Evolutionary conservation across 2,888 invertebrate genomes (phyloP).

Genomic region (Tenthredo distinguenda): DNA sequence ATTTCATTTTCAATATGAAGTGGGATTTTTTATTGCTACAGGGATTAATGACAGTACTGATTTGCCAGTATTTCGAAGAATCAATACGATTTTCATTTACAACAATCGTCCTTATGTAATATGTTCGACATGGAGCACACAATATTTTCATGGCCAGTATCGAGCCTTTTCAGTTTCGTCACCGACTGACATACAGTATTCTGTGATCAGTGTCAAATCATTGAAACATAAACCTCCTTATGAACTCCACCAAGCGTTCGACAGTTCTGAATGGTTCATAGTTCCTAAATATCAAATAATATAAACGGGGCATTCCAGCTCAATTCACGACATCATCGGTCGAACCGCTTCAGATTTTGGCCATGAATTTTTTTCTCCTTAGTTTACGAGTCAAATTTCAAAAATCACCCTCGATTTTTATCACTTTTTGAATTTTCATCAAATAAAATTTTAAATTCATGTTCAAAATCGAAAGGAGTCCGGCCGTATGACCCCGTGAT

Average conservation of each 20-base stretch:
- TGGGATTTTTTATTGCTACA: conserved; percentile 9
- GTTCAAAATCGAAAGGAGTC: too few relatives aligned
- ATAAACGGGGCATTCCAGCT: background rate
- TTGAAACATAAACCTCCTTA: conserved; percentile 19
- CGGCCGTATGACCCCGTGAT: too few relatives aligned
- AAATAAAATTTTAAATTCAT: too few relatives aligned
- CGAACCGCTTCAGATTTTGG: too few relatives aligned
- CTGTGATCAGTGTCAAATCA: background rate
- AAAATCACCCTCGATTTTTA: too few relatives aligned
- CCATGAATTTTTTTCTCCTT: too few relatives aligned
- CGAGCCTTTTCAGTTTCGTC: background rate
- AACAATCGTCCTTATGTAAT: background rate
- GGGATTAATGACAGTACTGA: background rate
- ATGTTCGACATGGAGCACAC: background rate
- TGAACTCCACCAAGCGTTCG: conserved; percentile 16
- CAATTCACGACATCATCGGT: too few relatives aligned
- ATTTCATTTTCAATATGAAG: conserved; percentile 4
- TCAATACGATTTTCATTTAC: background rate
- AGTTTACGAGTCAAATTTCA: too few relatives aligned
- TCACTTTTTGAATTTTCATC: too few relatives aligned
- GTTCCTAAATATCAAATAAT: conserved; percentile 32
- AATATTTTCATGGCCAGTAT: conserved; percentile 11
- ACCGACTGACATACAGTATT: background rate
- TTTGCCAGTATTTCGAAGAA: conserved; percentile 17
- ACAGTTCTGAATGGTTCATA: background rate